Evolutionary conservation across 2,888 invertebrate species (phyloP).

Genomic region (Rhogogaster chlorosoma): DNA sequence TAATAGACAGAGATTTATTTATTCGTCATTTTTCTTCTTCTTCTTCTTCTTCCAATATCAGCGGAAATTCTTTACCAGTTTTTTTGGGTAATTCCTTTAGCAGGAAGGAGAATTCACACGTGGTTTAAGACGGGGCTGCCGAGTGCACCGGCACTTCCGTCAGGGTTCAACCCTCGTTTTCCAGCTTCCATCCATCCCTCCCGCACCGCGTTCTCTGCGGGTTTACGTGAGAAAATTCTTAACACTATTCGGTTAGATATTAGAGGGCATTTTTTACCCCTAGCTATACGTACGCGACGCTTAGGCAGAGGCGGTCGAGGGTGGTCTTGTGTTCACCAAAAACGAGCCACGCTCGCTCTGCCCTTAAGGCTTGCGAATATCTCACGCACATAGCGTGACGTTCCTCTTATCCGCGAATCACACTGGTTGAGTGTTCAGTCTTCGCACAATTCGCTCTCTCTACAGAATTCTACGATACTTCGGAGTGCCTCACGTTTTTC

Average conservation of each 20-base stretch:
- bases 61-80: neutral
- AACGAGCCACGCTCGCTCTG: neutral
- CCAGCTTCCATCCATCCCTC: neutral
- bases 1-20: neutral
- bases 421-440: constrained; percentile 17
- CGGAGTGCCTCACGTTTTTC: constrained; percentile 10
- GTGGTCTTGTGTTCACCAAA: neutral
- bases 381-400: constrained; percentile 31
- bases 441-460: neutral
- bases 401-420: constrained; percentile 10
- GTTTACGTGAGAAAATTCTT: constrained; percentile 44
- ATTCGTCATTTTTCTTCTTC: neutral
- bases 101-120: neutral
- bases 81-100: neutral
- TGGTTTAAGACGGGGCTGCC: neutral
- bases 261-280: constrained; percentile 1
- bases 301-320: constrained; percentile 9
- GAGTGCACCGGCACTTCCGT: constrained; percentile 24
- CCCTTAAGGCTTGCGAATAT: neutral
- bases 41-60: neutral
- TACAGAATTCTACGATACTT: constrained; percentile 14
- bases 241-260: constrained; percentile 36
- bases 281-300: neutral
- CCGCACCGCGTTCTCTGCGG: neutral
- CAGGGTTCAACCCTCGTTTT: constrained; percentile 33